Conservation (phyloP, 2,888 invertebrate species). For the Timema podura region DNA sequence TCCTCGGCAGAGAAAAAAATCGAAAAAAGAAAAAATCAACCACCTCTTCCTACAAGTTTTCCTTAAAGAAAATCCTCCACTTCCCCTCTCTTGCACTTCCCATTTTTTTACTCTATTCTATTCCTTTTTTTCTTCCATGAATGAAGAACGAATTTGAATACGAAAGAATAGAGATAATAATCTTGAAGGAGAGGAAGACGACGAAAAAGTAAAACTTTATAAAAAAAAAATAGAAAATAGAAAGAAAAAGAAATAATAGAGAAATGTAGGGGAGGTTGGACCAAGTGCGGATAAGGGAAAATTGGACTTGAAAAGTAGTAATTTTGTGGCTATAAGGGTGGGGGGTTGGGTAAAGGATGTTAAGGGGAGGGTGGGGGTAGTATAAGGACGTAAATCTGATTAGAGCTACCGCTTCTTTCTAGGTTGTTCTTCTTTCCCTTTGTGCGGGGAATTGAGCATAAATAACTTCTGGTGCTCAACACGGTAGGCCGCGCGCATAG, state of each 20-base stretch:
- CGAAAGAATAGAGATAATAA: conserved; percentile 28
- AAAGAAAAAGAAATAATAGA: neutral
- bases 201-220: too few species aligned
- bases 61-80: conserved; percentile 17
- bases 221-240: neutral
- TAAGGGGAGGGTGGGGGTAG: conserved; percentile 1
- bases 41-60: neutral
- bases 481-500: too few species aligned
- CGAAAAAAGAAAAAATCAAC: too few species aligned
- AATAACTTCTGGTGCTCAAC: conserved; percentile 15
- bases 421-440: conserved; percentile 1
- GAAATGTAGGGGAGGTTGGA: neutral
- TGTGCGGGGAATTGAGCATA: conserved; percentile 12
- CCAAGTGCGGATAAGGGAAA: conserved; percentile 17
- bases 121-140: conserved; percentile 15
- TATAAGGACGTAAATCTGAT: conserved; percentile 26
- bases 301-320: conserved; percentile 28
- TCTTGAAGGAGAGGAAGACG: conserved; percentile 17
- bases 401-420: conserved; percentile 17
- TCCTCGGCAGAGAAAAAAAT: neutral
- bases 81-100: neutral
- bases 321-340: conserved; percentile 25
- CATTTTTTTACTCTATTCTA: neutral
- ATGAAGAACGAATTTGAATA: conserved; percentile 27
- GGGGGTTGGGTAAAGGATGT: neutral